A percentile compares a stretch with the other conserved stretches of the same genome.
Evolutionary conservation across 1,140 invertebrate genomes (phyloP).

Genomic region (Acyrthosiphon pisum): DNA sequence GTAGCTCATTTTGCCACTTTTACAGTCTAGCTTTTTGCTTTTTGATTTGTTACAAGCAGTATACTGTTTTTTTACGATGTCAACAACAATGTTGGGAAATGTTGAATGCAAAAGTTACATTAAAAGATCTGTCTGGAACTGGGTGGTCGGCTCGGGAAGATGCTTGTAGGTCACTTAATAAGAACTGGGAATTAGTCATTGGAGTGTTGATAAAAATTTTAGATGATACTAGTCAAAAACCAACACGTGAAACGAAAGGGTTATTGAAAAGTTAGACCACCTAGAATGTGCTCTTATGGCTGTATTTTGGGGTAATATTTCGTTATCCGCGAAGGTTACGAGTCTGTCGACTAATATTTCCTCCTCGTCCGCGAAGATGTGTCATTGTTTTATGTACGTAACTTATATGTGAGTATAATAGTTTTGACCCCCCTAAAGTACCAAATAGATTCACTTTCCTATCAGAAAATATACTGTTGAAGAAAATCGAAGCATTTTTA

Average conservation of each 20-base stretch:
- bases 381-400: no score
- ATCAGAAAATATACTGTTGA: no score
- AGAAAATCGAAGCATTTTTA: no score
- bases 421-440: no score
- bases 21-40: no score
- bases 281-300: constrained; percentile 58
- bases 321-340: no score
- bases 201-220: neutral
- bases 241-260: constrained; percentile 46
- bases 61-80: no score
- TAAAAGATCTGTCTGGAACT: neutral
- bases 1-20: no score
- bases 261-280: constrained; percentile 57
- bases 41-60: neutral
- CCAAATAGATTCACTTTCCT: no score
- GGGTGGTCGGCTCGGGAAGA: neutral
- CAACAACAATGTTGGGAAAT: constrained; percentile 27
- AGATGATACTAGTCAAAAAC: constrained; percentile 56
- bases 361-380: no score
- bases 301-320: constrained; percentile 58
- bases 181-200: constrained; percentile 46
- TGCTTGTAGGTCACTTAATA: neutral
- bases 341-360: no score
- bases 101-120: neutral
- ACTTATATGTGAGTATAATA: neutral